Evolutionary conservation across 2,113 vertebrate species (phyloP), one percentile per base, ranked within the genome.

Genomic region (Pao palembangensis): DNA sequence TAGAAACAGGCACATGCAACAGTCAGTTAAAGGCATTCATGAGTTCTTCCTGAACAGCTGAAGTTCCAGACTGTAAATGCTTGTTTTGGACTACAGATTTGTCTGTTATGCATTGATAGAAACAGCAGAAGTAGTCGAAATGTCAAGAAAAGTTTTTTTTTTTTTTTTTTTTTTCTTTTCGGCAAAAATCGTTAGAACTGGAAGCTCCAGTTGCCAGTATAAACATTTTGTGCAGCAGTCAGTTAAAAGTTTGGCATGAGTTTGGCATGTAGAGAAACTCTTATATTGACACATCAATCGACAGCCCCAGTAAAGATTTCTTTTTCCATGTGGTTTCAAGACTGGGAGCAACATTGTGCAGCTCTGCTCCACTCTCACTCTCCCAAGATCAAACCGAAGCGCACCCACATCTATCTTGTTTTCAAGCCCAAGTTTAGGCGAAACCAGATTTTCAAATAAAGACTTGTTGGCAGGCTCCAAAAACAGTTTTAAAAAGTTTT

Each of bases 321-420:
- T 73, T 52, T 46, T 69, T 28, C 53, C 41, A 74, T 65, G 67
- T 57, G 73, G 55, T 69, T 73, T 76, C 50, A 61, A 69, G 53
- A 18, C 14, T 16, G 23, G 23, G 51, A 31, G 23, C 57, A 1
- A 20, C 70, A 15, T n/a, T 58, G 42, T 47, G 53, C 31, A 43
- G 53, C 63, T 62, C 64, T 23, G 42, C 50, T 48, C 8, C 25
- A 66, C 38, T 64, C 31, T 31, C 49, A 50, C 69, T 71, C 46
- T 57, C 44, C 55, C 47, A 10, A 67, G 68, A 73, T 83, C 71
- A 83, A 78, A 78, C 58, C 54, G 18, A 72, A 78, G 61, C 51
- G 20, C 52, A 67, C 57, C 52, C 58, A 61, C 59, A 64, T 57
- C 76, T 71, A 73, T 71, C 58, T 60, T 5, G 3, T 53, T 55